These are phyloP conservation scores for Luehdorfia chinensis DNA, from an alignment of 1,140 invertebrate species.

Conservation along the genomic window DNA sequence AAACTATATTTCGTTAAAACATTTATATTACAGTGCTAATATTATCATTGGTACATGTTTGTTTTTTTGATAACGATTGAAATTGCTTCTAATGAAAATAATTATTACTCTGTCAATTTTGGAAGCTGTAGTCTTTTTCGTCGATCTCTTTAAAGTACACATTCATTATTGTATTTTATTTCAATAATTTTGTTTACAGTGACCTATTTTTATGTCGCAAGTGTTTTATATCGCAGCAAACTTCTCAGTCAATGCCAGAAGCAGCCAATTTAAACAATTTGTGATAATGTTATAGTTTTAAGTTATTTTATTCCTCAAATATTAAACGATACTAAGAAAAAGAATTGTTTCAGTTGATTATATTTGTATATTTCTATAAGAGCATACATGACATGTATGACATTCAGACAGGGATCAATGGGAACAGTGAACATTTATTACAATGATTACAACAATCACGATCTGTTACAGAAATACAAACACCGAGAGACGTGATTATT, in stretches of 20 bases:
- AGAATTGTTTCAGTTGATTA: constrained; percentile 15
- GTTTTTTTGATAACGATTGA: too few relatives aligned
- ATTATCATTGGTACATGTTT: too few relatives aligned
- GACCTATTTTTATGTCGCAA: too few relatives aligned
- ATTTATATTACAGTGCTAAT: too few relatives aligned
- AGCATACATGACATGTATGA: constrained; percentile 14
- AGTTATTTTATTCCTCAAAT: constrained; percentile 10
- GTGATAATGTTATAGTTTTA: constrained; percentile 1
- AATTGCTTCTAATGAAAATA: too few relatives aligned
- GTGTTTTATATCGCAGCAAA: too few relatives aligned
- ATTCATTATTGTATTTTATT: too few relatives aligned
- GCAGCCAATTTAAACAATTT: constrained; percentile 6
- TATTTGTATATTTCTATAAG: constrained; percentile 16
- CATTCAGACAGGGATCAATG: constrained; percentile 13
- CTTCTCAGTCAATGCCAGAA: constrained; percentile 18
- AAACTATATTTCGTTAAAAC: too few relatives aligned
- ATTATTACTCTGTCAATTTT: too few relatives aligned
- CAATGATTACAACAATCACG: neutral
- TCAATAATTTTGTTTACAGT: too few relatives aligned
- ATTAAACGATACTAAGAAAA: constrained; percentile 10
- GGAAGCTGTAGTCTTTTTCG: too few relatives aligned
- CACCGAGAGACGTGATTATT: constrained; percentile 8
- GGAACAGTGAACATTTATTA: constrained; percentile 3
- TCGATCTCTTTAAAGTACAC: too few relatives aligned
- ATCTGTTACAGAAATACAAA: constrained; percentile 14